A percentile compares a stretch with the other conserved stretches of the same genome.
These are phyloP conservation scores for Chrysocyon brachyurus DNA, from an alignment of 2,797 vertebrate species.

Conservation along the genomic window DNA sequence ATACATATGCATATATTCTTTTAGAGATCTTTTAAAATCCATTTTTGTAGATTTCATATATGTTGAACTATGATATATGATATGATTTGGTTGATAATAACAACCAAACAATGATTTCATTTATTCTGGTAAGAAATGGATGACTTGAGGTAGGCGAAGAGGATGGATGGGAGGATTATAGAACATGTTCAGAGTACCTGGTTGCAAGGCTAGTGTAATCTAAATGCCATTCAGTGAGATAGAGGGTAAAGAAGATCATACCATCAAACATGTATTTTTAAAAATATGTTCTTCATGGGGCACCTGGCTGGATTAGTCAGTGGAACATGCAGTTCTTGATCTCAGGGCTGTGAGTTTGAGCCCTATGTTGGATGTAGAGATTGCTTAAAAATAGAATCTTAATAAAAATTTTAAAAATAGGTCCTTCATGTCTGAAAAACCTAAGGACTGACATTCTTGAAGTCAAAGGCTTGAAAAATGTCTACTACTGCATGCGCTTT, in stretches of 20 bases:
- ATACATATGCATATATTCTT: background rate
- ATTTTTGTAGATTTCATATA: background rate
- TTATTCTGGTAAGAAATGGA: background rate
- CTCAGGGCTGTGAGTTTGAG: too few relatives aligned
- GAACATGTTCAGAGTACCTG: background rate
- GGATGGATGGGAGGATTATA: background rate
- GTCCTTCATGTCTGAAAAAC: background rate
- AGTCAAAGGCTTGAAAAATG: background rate
- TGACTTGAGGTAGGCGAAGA: background rate
- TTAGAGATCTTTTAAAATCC: background rate
- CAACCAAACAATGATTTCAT: background rate
- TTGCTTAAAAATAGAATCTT: too few relatives aligned
- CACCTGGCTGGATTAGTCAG: too few relatives aligned
- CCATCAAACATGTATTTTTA: background rate
- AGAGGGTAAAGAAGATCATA: background rate
- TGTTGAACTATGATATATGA: background rate
- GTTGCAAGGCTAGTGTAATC: background rate
- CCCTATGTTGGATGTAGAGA: background rate
- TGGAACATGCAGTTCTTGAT: too few relatives aligned
- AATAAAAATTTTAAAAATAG: background rate
- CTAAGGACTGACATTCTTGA: background rate
- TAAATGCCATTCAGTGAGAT: background rate
- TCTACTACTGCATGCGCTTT: background rate
- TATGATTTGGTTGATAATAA: background rate
- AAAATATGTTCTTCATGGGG: background rate